Percentiles rank a stretch among this genome's conserved stretches.
Evolutionary conservation across 2,888 invertebrate species (phyloP).

Genomic region (Scaptodrosophila latifasciaeformis): DNA sequence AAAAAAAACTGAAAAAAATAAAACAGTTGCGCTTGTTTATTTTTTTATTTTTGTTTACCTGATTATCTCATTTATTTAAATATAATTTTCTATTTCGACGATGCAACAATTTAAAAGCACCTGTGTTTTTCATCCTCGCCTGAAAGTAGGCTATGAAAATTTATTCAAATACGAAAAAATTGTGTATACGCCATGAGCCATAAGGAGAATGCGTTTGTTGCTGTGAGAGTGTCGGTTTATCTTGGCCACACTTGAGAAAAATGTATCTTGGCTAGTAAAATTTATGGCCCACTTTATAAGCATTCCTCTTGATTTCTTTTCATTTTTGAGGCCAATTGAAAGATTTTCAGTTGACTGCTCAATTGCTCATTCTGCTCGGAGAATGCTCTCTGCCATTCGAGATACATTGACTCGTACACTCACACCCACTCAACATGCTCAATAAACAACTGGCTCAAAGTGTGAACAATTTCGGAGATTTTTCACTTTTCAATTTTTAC

Average conservation of each 20-base stretch:
- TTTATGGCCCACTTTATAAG: conserved; percentile 46
- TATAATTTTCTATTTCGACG: conserved; percentile 17
- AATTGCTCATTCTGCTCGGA: conserved; percentile 21
- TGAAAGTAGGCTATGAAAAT: conserved; percentile 49
- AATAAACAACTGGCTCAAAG: conserved; percentile 7
- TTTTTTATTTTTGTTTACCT: not conserved
- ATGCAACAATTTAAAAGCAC: not conserved
- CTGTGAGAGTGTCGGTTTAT: no score
- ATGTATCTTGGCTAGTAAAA: conserved; percentile 3
- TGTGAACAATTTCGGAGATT: conserved; percentile 13
- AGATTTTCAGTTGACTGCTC: conserved; percentile 25
- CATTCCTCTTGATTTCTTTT: not conserved
- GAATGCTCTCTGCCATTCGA: no score
- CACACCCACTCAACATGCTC: not conserved
- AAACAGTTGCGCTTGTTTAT: conserved; percentile 29
- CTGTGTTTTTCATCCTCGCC: conserved; percentile 28
- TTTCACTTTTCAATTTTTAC: conserved; percentile 6
- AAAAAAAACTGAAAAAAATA: no score
- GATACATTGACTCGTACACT: no score
- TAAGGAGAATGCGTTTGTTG: conserved; percentile 22
- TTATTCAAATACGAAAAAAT: conserved; percentile 24
- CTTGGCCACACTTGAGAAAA: conserved; percentile 11
- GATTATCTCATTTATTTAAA: not conserved
- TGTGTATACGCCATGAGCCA: conserved; percentile 57
- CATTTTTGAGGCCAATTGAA: not conserved